Evolutionary conservation across 2,888 invertebrate species (phyloP).

Genomic region (Pollenia griseotomentosa): DNA sequence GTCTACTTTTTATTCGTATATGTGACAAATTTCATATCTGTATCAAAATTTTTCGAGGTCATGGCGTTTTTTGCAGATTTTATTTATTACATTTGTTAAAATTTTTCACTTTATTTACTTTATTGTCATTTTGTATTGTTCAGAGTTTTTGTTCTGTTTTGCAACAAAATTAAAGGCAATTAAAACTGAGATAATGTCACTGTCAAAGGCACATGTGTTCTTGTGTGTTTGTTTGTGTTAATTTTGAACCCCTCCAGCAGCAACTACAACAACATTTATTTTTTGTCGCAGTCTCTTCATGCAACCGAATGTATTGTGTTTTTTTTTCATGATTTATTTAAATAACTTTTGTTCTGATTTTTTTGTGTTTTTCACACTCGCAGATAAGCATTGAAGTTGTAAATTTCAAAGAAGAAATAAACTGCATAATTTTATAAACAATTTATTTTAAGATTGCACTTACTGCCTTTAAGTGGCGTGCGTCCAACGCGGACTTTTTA

Average conservation of each 20-base stretch:
- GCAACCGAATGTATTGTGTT: neutral
- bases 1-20: too few relatives aligned
- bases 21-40: too few relatives aligned
- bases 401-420: neutral
- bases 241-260: neutral
- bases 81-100: too few relatives aligned
- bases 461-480: too few relatives aligned
- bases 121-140: neutral
- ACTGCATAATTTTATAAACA: neutral
- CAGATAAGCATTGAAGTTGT: neutral
- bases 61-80: too few relatives aligned
- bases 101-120: neutral
- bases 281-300: neutral
- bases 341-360: neutral
- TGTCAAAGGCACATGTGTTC: slow-evolving; percentile 1
- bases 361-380: neutral
- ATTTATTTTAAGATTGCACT: too few relatives aligned
- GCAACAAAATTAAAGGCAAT: neutral
- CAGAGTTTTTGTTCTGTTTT: neutral
- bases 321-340: neutral
- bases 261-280: neutral
- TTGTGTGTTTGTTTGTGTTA: neutral
- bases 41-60: too few relatives aligned
- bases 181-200: slow-evolving; percentile 10
- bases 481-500: too few relatives aligned